Evolutionary conservation across 2,888 invertebrate genomes (phyloP), one percentile per base, ranked within the genome.

Genomic region (Tachina grossa): DNA sequence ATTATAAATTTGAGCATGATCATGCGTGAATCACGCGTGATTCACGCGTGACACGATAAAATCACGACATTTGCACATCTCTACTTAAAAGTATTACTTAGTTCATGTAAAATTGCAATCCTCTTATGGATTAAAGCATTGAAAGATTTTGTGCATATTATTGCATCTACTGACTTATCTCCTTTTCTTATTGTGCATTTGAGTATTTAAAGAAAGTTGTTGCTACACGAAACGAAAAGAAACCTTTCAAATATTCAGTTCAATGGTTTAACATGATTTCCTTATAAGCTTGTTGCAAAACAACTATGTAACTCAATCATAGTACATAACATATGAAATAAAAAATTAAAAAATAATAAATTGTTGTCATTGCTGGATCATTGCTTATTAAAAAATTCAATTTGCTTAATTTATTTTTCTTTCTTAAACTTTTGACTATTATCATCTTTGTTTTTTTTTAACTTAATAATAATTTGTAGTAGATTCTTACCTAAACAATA

Each of bases 221-320:
- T 69, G 71, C 16, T 57, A 76, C 51, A 71, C n/a, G n/a, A 61
- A 75, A 59, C 47, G 19, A 59, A 66, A 71, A 61, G 78, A 80
- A 80, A 76, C 76, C 84, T 84, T 84, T 84, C 75, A 84, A 84
- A 84, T 76, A 75, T 71, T 69, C 66, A 72, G 49, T 76, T 84
- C 71, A 76, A 22, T 80, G 51, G 51, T 71, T 74, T 45, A 75
- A 71, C 71, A 80, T 43, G 71, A 71, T 80, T 53, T 72, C n/a
- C 9, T 57, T 41, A 1, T 11, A 16, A 41, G 22, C 19, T 59
- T 72, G 11, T 31, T n/a, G 16, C 47, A 43, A 22, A 47, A 45
- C 69, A 22, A 16, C 11, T 66, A 16, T 49, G 8, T 53, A 69
- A 31, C n/a, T 22, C 43, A 69, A 59, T 22, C 39, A 41, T 10